phyloP scores from a whole-genome alignment of 2,113 vertebrate species.

The Cairina moschata region DNA sequence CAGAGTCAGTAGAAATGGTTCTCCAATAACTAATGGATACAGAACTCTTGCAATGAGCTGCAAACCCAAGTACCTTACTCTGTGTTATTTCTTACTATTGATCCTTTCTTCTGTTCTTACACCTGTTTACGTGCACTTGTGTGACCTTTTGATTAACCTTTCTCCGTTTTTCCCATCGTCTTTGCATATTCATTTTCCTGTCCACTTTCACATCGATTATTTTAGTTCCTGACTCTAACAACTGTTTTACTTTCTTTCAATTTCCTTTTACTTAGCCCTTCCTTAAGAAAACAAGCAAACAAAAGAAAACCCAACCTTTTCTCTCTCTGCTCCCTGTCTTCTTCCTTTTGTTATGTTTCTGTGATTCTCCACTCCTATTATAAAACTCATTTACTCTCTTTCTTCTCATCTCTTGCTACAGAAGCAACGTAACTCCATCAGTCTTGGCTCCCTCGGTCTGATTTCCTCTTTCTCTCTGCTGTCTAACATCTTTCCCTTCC shows the following conservation, averaged over 20 bases:
- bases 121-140: neutral
- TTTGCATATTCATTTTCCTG: neutral
- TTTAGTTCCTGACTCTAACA: neutral
- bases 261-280: neutral
- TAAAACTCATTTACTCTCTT: neutral
- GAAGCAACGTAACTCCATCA: neutral
- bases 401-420: neutral
- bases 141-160: neutral
- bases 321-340: neutral
- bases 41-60: neutral
- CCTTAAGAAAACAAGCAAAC: neutral
- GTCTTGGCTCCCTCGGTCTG: neutral
- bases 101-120: neutral
- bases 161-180: neutral
- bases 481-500: neutral
- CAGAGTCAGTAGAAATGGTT: neutral
- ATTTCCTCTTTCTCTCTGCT: neutral
- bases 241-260: neutral
- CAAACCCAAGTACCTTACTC: neutral
- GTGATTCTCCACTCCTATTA: neutral
- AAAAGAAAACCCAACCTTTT: too few relatives aligned
- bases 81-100: neutral
- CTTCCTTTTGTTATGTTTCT: neutral
- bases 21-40: neutral
- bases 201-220: neutral